Base-by-base conservation (phyloP, 1,140 invertebrate genomes). In the Samia ricini region DNA sequence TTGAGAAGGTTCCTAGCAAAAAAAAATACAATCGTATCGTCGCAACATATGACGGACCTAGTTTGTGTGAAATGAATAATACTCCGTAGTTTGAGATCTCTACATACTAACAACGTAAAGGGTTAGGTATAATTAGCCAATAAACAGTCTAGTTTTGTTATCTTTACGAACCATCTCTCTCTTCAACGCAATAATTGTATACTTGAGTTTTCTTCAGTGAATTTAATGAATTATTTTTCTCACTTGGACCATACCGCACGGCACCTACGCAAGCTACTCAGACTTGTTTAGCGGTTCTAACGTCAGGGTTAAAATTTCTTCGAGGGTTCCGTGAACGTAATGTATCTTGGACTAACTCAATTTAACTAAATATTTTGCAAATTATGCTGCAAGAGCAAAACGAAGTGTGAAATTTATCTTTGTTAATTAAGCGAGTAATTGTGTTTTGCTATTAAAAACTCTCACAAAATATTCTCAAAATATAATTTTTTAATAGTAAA, bases 301-400 rank as follows among this genome's bases (percentile, higher is more conserved):
- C 68, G 59, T 70, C 66, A 76, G 74, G 76, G 79, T 74, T 73
- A 65, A 72, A 69, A 64, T 80, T 68, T 72, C 72, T 66, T 63
- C 67, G 72, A 80, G 73, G 76, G 77, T 80, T 77, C 73, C 63
- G 62, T 61, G 61, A 60, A 66, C 23, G 61, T 61, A 58, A 59
- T 62, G 65, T 62, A 58, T 70, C 48, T 64, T 77, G 69, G 68
- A 63, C 63, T 52, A 10, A 23, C 19, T 10, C 19, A 21, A 42
- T 42, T 42, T 62, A 26, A 66, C 51, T 68, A 50, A 61, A 59
- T 58, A 49, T 42, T 42, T 10, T 42, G 33, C 8, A 42, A 42
- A 42, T 42, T 42, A 42, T 42, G 33, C 33, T 42, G 0, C 12
- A 42, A 15, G 10, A 42, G 33, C 33, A 42, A 42, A 42, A 42